A percentile compares a stretch with the other conserved stretches of the same genome.
Conservation (phyloP, 2,797 vertebrate species). For the Poeciliopsis infans region DNA sequence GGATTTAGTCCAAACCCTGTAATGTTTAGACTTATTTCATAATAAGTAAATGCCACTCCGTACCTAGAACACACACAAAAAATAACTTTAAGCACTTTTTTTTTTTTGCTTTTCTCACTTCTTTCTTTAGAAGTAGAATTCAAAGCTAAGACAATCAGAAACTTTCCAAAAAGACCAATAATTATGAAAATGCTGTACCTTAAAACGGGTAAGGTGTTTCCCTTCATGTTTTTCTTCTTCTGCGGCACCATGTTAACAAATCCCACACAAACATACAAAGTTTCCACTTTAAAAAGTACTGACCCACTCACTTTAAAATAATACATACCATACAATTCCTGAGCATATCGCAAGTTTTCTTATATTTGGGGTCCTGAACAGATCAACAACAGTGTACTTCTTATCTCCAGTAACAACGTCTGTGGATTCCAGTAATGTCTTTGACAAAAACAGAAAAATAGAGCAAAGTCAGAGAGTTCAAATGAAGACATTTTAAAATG, state of each 20-base stretch:
- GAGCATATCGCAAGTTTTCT: slow-evolving; percentile 80
- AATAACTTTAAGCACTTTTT: no score
- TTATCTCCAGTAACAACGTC: slow-evolving; percentile 35
- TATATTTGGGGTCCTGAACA: slow-evolving; percentile 84
- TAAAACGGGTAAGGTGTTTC: background rate
- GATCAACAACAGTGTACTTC: slow-evolving; percentile 81
- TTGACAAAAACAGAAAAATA: slow-evolving; percentile 10
- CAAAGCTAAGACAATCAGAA: background rate
- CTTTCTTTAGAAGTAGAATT: background rate
- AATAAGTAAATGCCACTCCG: slow-evolving; percentile 89
- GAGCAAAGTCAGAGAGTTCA: background rate
- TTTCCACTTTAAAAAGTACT: background rate
- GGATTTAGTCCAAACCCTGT: slow-evolving; percentile 83
- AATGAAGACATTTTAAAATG: background rate
- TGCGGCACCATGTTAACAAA: background rate
- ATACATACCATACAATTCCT: slow-evolving; percentile 83
- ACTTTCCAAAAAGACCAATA: background rate
- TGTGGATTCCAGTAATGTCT: slow-evolving; percentile 65
- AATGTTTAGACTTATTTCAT: slow-evolving; percentile 87
- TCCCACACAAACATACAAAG: background rate
- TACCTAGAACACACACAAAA: slow-evolving; percentile 78
- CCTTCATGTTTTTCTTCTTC: background rate
- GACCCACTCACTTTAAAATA: background rate
- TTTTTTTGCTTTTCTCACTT: no score
- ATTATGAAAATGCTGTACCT: background rate